Percentiles rank a stretch among this genome's conserved stretches.
Evolutionary conservation across 2,888 invertebrate genomes (phyloP).

Genomic region (Macrophya annulata): DNA sequence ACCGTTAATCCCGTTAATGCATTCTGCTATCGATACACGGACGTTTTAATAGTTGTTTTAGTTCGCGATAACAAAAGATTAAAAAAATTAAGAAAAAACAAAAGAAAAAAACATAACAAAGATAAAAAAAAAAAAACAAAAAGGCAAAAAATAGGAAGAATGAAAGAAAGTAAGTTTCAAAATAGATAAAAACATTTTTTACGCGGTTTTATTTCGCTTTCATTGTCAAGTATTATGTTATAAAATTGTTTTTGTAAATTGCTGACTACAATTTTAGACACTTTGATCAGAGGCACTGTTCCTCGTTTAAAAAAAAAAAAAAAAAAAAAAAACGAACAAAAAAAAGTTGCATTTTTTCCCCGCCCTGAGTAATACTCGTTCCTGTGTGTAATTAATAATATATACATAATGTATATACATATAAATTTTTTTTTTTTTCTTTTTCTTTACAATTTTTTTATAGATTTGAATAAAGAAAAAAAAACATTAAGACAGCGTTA

Average conservation of each 20-base stretch:
- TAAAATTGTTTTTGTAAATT: not conserved
- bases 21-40: slow-evolving; percentile 9
- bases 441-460: not conserved
- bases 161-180: not conserved
- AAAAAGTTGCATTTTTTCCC: slow-evolving; percentile 36
- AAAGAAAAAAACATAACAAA: not conserved
- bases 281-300: not conserved
- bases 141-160: not conserved
- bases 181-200: not conserved
- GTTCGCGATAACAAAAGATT: not conserved
- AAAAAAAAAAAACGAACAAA: not conserved
- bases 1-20: not conserved
- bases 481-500: slow-evolving; percentile 6
- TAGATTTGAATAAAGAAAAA: slow-evolving; percentile 15
- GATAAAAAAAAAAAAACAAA: not conserved
- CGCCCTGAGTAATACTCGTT: slow-evolving; percentile 41
- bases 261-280: not conserved
- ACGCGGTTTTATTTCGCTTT: slow-evolving; percentile 14
- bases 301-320: not conserved
- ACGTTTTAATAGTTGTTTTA: slow-evolving; percentile 25
- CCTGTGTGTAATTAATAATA: slow-evolving; percentile 34
- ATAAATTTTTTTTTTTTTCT: not conserved
- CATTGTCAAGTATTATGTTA: not conserved
- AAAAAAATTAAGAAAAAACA: not conserved
- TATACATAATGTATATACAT: not conserved